Base-by-base conservation (phyloP, 2,797 vertebrate species). In the Pseudopleuronectes americanus region DNA sequence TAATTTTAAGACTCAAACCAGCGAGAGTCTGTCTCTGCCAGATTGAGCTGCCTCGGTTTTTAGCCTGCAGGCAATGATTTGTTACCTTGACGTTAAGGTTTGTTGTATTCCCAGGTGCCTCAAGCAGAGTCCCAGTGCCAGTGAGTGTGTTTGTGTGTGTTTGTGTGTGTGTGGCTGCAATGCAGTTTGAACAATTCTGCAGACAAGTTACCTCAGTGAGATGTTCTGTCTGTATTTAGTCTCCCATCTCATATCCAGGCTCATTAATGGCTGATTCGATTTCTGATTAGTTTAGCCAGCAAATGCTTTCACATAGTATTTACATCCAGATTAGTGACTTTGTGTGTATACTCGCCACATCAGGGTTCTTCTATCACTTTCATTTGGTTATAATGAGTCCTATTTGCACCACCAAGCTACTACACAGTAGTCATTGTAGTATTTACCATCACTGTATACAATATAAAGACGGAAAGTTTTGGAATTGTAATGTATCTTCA, bases 21-120 rank as follows among this genome's bases (percentile, higher is more conserved):
- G 83, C 64, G 68, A 53, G 58, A 48, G 16, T 74, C 45, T 80
- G 70, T 84, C 59, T 61, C 71, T 85, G 79, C 71, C 75, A 79
- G 69, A 89, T 76, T 87, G 70, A 19, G 41, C 41, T 56, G 57
- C 58, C 58, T 70, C 86, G 74, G 81, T 81, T 80, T 80, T 79
- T 77, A 83, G 76, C 85, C 81, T 85, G 19, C 54, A 77, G 87
- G 79, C 76, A 81, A 79, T 80, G 81, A 91, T 91, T 89, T 87
- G 79, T 91, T 87, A 87, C 79, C 83, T 89, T 88, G 87, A 87
- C 72, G 28, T 77, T 78, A 80, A 66, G 87, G 67, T 85, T 84
- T 82, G 64, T 71, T 36, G 68, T 76, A 84, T 81, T 79, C 82
- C 88, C 84, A 80, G 63, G 71, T 74, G 70, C 57, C 56, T 71